A percentile compares a stretch with the other conserved stretches of the same genome.
Evolutionary conservation across 2,888 invertebrate species (phyloP).

Genomic region (Tridacna crocea): DNA sequence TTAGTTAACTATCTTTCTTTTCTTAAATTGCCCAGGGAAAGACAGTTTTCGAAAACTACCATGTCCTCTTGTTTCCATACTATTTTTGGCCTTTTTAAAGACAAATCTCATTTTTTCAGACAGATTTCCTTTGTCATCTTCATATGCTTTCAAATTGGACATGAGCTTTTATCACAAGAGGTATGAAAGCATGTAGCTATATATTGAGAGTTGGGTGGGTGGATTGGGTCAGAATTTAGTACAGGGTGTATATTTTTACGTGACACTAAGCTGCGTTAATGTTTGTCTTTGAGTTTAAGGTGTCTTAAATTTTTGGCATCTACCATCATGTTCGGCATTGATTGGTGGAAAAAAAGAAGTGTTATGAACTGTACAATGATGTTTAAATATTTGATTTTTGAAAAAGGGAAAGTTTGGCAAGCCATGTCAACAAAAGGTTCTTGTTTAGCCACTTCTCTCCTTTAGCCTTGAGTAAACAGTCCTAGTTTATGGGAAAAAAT

Average conservation of each 20-base stretch:
- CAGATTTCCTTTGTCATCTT: too few species aligned
- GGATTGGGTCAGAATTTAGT: too few species aligned
- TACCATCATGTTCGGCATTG: slow-evolving; percentile 2
- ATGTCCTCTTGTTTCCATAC: too few species aligned
- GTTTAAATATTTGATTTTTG: slow-evolving; percentile 59
- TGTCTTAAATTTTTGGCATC: slow-evolving; percentile 22
- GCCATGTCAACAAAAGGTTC: slow-evolving; percentile 40
- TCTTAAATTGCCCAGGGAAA: too few species aligned
- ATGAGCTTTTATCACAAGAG: too few species aligned
- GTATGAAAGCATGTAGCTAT: too few species aligned
- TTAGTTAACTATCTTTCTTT: too few species aligned
- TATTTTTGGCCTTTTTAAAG: too few species aligned
- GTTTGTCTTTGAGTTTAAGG: slow-evolving; percentile 49
- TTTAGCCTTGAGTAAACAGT: slow-evolving; percentile 52
- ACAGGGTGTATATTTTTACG: not conserved
- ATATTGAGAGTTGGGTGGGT: too few species aligned
- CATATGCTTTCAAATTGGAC: too few species aligned
- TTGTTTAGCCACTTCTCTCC: slow-evolving; percentile 57
- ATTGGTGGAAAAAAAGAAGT: not conserved
- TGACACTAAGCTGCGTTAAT: not conserved
- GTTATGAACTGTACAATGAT: slow-evolving; percentile 21
- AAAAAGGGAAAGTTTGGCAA: slow-evolving; percentile 41
- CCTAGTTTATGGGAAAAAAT: slow-evolving; percentile 32
- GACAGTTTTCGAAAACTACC: too few species aligned
- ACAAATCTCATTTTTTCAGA: too few species aligned